Evolutionary conservation across 2,797 vertebrate genomes (phyloP), one percentile per base, ranked within the genome.

Genomic region (Merluccius polli): DNA sequence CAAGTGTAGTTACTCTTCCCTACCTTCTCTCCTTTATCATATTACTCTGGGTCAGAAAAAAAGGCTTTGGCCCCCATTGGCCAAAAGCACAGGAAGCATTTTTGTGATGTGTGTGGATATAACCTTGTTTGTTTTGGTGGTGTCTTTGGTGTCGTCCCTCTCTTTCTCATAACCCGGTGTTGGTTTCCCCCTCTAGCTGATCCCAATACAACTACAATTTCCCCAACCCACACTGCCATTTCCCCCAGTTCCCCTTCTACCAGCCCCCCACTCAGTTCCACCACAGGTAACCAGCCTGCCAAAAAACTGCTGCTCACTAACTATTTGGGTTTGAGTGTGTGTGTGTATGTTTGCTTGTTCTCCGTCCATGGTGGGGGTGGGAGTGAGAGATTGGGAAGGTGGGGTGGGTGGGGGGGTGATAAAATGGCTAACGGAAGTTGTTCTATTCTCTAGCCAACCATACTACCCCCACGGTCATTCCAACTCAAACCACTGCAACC

Each of bases 261-360:
- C 68, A 67, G 21, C 84, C 80, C 21, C 77, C 84, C 4, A 68
- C 1, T 63, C 31, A 41, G 18, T 33, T 29, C 83, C 44, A 82
- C 79, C 71, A 77, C 91, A 93, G 92, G 92, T 93, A 92, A 93
- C 80, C 33, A 2, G 63, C 72, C 72, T 18, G 27, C 7, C 67
- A 15, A 18, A 8, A n/a, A 9, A n/a, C 75, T 27, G 77, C 79
- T 71, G 4, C 36, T 71, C 70, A 74, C 41, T 70, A 63, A 48
- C 86, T 15, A 75, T 9, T 73, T 52, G 13, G 27, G 16, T 3
- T 16, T 7, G 67, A 7, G 67, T 15, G 30, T 69, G 13, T 69
- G 27, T 69, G 11, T 32, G 30, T 32, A 16, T 69, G 30, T 18
- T 31, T 69, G 67, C 79, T 32, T 78, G 44, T 36, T 74, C 68